Percentiles rank a stretch among this genome's conserved stretches.
phyloP scores from a whole-genome alignment of 2,113 vertebrate genomes.

The Takifugu flavidus region DNA sequence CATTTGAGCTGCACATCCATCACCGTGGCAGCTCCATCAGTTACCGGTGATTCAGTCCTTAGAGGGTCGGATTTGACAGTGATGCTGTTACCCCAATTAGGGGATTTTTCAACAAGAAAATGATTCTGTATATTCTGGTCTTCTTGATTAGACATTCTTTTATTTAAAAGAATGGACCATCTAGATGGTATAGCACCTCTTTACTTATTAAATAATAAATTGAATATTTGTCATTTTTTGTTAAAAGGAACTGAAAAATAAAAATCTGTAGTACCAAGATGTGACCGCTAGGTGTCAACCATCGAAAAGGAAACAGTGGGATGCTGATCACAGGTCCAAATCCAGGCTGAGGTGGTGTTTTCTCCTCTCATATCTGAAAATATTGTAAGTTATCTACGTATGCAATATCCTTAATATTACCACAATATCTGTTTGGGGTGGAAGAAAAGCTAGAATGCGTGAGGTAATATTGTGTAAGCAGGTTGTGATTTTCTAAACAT shows the following conservation, averaged over 20 bases:
- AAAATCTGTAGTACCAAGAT: conserved; percentile 17
- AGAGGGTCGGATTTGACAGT: no score
- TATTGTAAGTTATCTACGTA: neutral
- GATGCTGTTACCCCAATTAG: no score
- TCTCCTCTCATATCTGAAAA: neutral
- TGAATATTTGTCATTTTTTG: no score
- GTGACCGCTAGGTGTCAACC: conserved; percentile 49
- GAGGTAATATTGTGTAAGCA: neutral
- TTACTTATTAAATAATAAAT: no score
- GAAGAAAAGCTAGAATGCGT: neutral
- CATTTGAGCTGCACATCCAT: no score
- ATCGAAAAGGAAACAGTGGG: conserved; percentile 14
- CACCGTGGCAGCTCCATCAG: no score
- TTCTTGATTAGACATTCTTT: no score
- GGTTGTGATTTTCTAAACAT: neutral
- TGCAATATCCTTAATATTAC: neutral
- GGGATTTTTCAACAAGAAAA: no score
- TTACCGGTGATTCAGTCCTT: no score
- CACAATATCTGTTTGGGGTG: neutral
- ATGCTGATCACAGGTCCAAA: neutral
- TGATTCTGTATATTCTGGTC: no score
- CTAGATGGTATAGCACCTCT: no score
- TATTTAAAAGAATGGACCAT: no score
- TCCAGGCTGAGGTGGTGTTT: neutral
- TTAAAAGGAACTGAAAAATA: neutral